Evolutionary conservation across 2,113 vertebrate species (phyloP).

Genomic region (Alethe castanea): DNA sequence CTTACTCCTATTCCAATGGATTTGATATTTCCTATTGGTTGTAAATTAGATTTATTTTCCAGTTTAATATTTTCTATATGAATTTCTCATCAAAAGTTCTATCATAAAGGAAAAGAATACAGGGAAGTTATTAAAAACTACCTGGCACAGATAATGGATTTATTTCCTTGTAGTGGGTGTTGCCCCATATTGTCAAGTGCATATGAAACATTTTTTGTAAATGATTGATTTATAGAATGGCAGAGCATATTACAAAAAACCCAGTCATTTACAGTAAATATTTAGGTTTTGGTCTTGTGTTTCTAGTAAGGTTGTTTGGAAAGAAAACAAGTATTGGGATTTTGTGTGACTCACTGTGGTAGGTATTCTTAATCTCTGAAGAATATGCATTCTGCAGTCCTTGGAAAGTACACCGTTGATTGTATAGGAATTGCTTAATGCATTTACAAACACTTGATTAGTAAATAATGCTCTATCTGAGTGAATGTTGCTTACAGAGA

Average conservation of each 20-base stretch:
- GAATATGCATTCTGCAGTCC: background rate
- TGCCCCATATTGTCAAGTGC: background rate
- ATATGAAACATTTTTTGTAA: background rate
- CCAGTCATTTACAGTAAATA: background rate
- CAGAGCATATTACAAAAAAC: background rate
- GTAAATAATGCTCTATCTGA: background rate
- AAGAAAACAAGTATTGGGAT: constrained; percentile 22
- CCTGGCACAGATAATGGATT: background rate
- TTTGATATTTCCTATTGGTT: background rate
- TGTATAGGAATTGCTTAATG: background rate
- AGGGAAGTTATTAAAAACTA: background rate
- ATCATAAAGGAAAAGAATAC: background rate
- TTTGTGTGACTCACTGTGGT: constrained; percentile 46
- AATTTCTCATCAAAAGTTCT: background rate
- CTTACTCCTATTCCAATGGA: background rate
- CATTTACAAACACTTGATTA: background rate
- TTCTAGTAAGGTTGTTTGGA: constrained; percentile 8
- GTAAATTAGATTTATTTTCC: background rate
- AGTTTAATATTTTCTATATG: background rate
- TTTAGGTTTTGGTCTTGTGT: background rate
- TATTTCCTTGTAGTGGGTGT: background rate
- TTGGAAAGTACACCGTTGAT: background rate
- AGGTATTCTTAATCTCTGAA: background rate
- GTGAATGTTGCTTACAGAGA: background rate
- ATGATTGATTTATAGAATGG: background rate